These are phyloP conservation scores for Siniperca obscura DNA, from an alignment of 2,797 vertebrate species.

Conservation along the genomic window DNA sequence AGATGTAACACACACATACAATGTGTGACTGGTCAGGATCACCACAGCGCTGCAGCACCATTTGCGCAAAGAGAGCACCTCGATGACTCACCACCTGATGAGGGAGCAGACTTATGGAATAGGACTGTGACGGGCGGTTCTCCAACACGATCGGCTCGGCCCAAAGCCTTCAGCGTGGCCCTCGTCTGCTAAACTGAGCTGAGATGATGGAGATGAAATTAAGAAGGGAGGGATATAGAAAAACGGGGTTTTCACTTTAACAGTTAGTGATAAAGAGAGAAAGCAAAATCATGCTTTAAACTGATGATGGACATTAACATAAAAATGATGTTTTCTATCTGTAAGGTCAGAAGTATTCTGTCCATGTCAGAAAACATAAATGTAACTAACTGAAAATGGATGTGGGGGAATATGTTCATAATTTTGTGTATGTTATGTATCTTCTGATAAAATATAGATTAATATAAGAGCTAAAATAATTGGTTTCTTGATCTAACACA, in stretches of 20 bases:
- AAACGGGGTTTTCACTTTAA: not conserved
- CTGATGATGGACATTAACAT: constrained; percentile 70
- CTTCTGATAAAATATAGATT: constrained; percentile 70
- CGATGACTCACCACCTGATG: constrained; percentile 10
- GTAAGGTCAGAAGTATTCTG: constrained; percentile 39
- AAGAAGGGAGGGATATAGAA: not conserved
- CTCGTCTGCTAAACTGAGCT: constrained; percentile 41
- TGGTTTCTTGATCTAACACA: constrained; percentile 63
- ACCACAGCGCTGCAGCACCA: constrained; percentile 15
- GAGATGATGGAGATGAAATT: constrained; percentile 25
- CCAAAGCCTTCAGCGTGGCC: constrained; percentile 17
- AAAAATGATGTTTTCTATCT: constrained; percentile 51
- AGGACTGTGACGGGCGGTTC: constrained; percentile 19
- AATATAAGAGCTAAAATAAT: constrained; percentile 72
- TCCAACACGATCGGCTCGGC: constrained; percentile 4
- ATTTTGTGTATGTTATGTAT: constrained; percentile 63
- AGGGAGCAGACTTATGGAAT: constrained; percentile 35
- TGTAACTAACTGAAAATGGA: constrained; percentile 55
- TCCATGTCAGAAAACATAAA: constrained; percentile 57
- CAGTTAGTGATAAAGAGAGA: constrained; percentile 34
- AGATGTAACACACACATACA: constrained; percentile 28
- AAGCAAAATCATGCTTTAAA: constrained; percentile 46
- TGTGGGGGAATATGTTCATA: constrained; percentile 34
- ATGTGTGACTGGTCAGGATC: constrained; percentile 34
- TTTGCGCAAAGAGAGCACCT: constrained; percentile 41